These are phyloP conservation scores for Lissocephala sabroskyi DNA, from an alignment of 2,888 invertebrate genomes.

Conservation along the genomic window DNA sequence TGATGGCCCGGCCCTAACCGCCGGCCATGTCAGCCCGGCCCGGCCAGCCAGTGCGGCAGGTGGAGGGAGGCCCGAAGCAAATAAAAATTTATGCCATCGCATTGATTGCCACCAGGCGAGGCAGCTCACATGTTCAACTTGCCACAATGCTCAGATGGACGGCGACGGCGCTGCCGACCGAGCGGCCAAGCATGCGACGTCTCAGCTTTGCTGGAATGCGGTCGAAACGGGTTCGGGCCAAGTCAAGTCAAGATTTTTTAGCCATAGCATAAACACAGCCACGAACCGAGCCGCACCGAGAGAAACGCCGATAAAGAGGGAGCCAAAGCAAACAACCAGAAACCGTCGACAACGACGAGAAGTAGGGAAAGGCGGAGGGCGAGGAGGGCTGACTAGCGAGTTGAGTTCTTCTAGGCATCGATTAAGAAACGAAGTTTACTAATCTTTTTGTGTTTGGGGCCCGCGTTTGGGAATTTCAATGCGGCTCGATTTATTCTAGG, in stretches of 20 bases:
- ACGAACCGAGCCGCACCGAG: slow-evolving; percentile 1
- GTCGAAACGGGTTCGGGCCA: too few relatives aligned
- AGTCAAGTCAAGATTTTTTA: slow-evolving; percentile 40
- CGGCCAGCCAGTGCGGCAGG: slow-evolving; percentile 35
- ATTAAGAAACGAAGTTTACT: neutral
- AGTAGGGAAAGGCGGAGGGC: slow-evolving; percentile 8
- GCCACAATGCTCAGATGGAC: too few relatives aligned
- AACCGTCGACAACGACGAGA: slow-evolving; percentile 4
- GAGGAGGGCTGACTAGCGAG: slow-evolving; percentile 13
- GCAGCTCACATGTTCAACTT: too few relatives aligned
- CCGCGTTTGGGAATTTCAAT: neutral
- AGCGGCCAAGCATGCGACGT: too few relatives aligned
- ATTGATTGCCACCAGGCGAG: too few relatives aligned
- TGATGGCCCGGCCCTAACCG: neutral
- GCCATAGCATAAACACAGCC: slow-evolving; percentile 9
- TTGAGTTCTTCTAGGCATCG: neutral
- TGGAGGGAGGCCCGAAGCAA: neutral
- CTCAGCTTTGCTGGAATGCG: too few relatives aligned
- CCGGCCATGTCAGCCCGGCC: neutral
- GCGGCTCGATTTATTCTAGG: neutral
- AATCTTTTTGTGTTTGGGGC: too few relatives aligned
- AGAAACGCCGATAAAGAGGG: neutral
- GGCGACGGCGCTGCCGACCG: too few relatives aligned
- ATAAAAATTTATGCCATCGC: too few relatives aligned
- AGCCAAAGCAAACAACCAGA: neutral